Conservation (phyloP, 2,797 vertebrate genomes). For the Gadopsis bispinosus region DNA sequence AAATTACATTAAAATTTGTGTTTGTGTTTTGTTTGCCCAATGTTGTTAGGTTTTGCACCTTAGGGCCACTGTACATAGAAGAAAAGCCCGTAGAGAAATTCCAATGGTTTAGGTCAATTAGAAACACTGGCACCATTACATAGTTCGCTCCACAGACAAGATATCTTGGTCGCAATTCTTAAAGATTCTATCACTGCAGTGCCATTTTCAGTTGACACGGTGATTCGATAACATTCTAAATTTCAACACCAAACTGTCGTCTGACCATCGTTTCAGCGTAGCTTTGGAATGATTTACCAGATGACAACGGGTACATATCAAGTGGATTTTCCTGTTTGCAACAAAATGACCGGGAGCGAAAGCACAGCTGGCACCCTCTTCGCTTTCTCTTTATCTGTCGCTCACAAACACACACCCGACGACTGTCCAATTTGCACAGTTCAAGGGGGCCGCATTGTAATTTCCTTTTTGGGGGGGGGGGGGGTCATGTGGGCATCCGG, state of each 20-base stretch:
- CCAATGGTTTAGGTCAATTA: no score
- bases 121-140: no score
- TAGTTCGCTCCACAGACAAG: no score
- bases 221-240: neutral
- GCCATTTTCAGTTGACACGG: neutral
- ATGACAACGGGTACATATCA: neutral
- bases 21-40: no score
- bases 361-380: neutral
- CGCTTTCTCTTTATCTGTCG: neutral
- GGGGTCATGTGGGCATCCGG: constrained; percentile 22
- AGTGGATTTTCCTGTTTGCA: neutral
- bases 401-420: neutral
- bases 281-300: neutral
- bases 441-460: constrained; percentile 11
- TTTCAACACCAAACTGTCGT: neutral
- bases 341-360: constrained; percentile 1
- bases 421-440: constrained; percentile 17
- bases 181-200: neutral
- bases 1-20: no score
- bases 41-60: no score
- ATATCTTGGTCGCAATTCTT: neutral
- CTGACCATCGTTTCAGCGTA: neutral
- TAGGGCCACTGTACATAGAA: no score
- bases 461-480: constrained; percentile 51
- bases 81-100: no score